These are phyloP conservation scores for Cololabis saira DNA, from an alignment of 2,113 vertebrate species.

Conservation along the genomic window DNA sequence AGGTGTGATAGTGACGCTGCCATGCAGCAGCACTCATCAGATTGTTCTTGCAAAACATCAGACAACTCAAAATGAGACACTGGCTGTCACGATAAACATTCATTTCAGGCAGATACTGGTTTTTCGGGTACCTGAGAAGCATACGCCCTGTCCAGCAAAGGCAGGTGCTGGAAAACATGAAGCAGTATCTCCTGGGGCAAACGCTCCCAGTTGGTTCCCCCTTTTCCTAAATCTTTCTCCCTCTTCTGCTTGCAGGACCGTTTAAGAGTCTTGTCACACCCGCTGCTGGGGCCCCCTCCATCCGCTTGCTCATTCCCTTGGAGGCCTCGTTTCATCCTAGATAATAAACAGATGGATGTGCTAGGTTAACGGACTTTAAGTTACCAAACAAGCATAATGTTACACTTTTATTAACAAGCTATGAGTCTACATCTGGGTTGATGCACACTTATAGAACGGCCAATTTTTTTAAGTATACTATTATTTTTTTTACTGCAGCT, in stretches of 20 bases:
- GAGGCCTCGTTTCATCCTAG: constrained; percentile 90
- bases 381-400: no score
- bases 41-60: not conserved
- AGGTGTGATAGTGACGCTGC: no score
- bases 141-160: constrained; percentile 91
- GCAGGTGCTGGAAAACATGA: constrained; percentile 92
- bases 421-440: no score
- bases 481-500: no score
- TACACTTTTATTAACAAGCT: no score
- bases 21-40: not conserved
- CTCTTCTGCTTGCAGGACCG: constrained; percentile 69
- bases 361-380: not conserved
- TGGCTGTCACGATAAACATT: not conserved
- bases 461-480: no score
- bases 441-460: no score
- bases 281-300: constrained; percentile 76
- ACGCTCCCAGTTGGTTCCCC: constrained; percentile 82
- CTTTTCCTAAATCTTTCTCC: constrained; percentile 44
- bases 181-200: constrained; percentile 93
- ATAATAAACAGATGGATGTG: constrained; percentile 15
- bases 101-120: not conserved
- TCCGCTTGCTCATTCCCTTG: constrained; percentile 74
- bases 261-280: constrained; percentile 74
- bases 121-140: constrained; percentile 84
- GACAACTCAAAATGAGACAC: not conserved